Evolutionary conservation across 2,888 invertebrate genomes (phyloP).

Genomic region (Nomada hirtipes): DNA sequence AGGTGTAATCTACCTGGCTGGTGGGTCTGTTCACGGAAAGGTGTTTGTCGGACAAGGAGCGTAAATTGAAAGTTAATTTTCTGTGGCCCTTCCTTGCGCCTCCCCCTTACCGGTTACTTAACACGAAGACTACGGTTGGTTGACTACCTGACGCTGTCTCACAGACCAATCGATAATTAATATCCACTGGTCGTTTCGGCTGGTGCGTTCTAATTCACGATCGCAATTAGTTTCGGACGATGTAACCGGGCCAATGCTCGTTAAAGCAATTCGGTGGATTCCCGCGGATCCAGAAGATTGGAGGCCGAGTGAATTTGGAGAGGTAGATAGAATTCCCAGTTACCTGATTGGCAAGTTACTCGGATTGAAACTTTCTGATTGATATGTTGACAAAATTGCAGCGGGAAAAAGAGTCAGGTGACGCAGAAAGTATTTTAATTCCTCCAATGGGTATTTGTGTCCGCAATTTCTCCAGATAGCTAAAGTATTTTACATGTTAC

Average conservation of each 20-base stretch:
- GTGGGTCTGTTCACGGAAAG: conserved; percentile 47
- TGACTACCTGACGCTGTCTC: conserved; percentile 50
- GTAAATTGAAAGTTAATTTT: conserved; percentile 73
- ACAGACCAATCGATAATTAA: conserved; percentile 81
- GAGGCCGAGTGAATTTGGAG: conserved; percentile 6
- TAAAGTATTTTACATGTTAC: too few relatives aligned
- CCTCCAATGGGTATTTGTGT: too few relatives aligned
- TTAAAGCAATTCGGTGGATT: conserved; percentile 51
- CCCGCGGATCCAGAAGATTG: conserved; percentile 34
- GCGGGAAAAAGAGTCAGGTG: too few relatives aligned
- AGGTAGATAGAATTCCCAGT: too few relatives aligned
- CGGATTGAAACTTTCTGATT: too few relatives aligned
- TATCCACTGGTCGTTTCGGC: conserved; percentile 79
- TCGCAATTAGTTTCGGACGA: conserved; percentile 82
- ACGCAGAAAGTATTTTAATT: too few relatives aligned
- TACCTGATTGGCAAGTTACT: too few relatives aligned
- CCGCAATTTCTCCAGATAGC: too few relatives aligned
- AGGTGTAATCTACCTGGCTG: conserved; percentile 65
- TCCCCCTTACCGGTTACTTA: conserved; percentile 41
- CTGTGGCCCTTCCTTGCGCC: conserved; percentile 55
- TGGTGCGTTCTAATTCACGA: conserved; percentile 81
- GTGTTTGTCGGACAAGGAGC: conserved; percentile 52
- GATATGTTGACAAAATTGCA: too few relatives aligned
- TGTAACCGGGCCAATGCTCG: conserved; percentile 69
- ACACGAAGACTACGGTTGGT: conserved; percentile 35